phyloP scores from a whole-genome alignment of 2,888 invertebrate genomes.

The Dryobotodes eremita region DNA sequence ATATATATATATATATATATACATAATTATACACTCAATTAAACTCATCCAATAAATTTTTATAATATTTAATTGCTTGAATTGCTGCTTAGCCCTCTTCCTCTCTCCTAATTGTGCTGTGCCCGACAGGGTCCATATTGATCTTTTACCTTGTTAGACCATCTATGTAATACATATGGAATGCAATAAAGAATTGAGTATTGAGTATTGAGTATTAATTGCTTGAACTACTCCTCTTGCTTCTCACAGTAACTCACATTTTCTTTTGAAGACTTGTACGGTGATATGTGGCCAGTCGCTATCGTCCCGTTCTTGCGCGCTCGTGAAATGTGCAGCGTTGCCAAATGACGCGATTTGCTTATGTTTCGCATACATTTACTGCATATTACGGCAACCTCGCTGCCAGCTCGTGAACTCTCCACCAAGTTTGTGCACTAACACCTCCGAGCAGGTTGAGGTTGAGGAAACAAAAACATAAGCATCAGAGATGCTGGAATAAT shows the following conservation, averaged over 20 bases:
- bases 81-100: no score
- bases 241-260: background rate
- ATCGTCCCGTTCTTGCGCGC: conserved; percentile 11
- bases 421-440: conserved; percentile 14
- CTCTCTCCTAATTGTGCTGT: no score
- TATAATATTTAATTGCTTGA: no score
- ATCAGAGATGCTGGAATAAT: background rate
- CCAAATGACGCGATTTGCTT: conserved; percentile 54
- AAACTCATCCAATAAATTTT: no score
- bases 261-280: background rate
- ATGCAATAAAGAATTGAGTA: no score
- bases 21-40: no score
- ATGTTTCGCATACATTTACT: conserved; percentile 49
- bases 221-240: background rate
- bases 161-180: no score
- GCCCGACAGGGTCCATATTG: no score
- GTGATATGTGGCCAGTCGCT: conserved; percentile 8
- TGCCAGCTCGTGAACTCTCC: conserved; percentile 32
- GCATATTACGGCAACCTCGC: conserved; percentile 34
- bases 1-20: no score
- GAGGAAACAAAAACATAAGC: background rate
- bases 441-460: background rate
- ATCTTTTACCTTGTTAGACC: no score
- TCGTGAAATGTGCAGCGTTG: conserved; percentile 22
- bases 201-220: no score